Evolutionary conservation across 2,113 vertebrate species (phyloP), one percentile per base, ranked within the genome.

Genomic region (Phylloscopus trochiloides): DNA sequence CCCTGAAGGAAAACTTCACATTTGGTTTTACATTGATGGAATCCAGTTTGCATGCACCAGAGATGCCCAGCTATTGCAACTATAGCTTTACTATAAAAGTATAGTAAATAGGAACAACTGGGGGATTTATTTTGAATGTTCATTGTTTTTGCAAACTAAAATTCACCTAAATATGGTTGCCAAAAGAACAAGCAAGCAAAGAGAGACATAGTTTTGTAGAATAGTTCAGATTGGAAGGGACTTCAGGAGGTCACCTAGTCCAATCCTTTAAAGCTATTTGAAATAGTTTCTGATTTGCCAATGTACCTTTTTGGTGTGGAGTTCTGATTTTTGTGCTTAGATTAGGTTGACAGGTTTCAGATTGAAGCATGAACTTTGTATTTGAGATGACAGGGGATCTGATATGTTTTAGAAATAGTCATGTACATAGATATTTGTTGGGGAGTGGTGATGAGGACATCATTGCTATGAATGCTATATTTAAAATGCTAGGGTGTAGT

Each of bases 401-500:
- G 40, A 15, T 61, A 12, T 9, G 34, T 86, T 76, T 92, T n/a
- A 82, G 47, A 91, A 88, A 66, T 59, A 86, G 71, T 93, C 34
- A 0, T 77, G 59, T 79, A 73, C 47, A 36, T 52, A 67, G 43
- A 26, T 92, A 83, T 86, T 90, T 90, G 42, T 93, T 3, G 24
- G 36, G 51, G 31, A 51, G 75, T 82, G 88, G 55, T 83, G 67
- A 12, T 90, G 71, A 92, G 59, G 74, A 70, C 80, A 79, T 88
- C 87, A 68, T 86, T 96, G 90, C 93, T 94, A 83, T 59, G 71
- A 92, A 73, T 70, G 72, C 87, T 97, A 96, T 95, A 97, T 95
- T 94, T 97, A 94, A 96, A 96, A 97, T 95, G 93, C 96, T 73
- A 94, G 96, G 90, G 95, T 94, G 94, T 93, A 96, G 88, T 86